phyloP scores from a whole-genome alignment of 2,888 invertebrate genomes.

The Priocnemis perturbator region DNA sequence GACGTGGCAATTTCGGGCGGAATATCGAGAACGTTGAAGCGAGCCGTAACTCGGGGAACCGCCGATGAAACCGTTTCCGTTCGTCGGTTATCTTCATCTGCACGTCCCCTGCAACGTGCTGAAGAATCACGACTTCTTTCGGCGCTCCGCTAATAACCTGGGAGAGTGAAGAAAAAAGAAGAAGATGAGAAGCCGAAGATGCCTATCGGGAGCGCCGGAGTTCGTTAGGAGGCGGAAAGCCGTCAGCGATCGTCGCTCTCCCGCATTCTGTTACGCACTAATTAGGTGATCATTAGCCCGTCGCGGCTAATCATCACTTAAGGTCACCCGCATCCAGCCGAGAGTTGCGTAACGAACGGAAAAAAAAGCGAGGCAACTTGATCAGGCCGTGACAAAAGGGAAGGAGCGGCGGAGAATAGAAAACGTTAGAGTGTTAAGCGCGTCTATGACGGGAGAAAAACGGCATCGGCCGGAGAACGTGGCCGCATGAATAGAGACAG shows the following conservation, averaged over 20 bases:
- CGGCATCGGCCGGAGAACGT: neutral
- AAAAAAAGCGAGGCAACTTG: neutral
- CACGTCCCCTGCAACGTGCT: neutral
- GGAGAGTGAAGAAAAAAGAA: no score
- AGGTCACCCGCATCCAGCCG: constrained; percentile 19
- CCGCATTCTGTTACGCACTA: constrained; percentile 41
- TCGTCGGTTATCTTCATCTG: neutral
- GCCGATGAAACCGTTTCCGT: neutral
- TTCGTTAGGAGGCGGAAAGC: constrained; percentile 36
- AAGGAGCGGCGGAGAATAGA: neutral
- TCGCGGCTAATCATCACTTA: constrained; percentile 41
- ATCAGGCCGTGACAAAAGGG: neutral
- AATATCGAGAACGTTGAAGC: neutral
- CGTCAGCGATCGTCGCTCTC: constrained; percentile 16
- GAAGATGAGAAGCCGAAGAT: constrained; percentile 18
- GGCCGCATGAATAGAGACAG: constrained; percentile 11
- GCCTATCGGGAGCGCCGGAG: constrained; percentile 24
- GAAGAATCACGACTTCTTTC: constrained; percentile 11
- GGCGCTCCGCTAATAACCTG: constrained; percentile 10
- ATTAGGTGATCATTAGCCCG: constrained; percentile 47
- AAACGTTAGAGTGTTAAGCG: neutral
- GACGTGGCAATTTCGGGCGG: neutral
- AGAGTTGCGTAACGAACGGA: neutral
- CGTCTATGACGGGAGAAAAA: neutral
- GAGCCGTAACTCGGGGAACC: neutral